Base-by-base conservation (phyloP, 2,797 vertebrate species). In the Molossus alvarezi region DNA sequence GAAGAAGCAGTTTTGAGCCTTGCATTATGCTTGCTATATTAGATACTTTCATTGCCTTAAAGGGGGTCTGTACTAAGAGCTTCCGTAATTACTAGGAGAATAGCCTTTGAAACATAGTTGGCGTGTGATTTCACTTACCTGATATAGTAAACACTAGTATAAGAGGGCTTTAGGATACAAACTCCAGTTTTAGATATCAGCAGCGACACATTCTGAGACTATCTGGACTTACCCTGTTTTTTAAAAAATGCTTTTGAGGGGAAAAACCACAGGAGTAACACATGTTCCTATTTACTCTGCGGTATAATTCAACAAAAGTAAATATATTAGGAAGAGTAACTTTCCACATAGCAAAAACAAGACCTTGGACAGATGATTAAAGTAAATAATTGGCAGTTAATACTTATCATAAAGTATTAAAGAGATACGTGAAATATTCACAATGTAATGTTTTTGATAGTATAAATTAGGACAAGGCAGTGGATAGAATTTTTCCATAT, bases 91-190 rank as follows among this genome's bases (percentile, higher is more conserved):
- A 69, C 20, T 62, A 0, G 20, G 25, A 25, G 8, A 69, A 45
- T 81, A 81, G 33, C 57, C 55, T 97, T 86, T 90, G 72, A 86
- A 87, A 90, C 15, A 33, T 9, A 88, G 37, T 88, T 77, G 64
- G 1, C 12, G 7, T 89, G 51, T 67, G 94, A 67, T 82, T 88
- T 96, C 37, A 91, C 62, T 97, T 95, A 77, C 93, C 77, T 95
- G 92, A 79, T 57, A 57, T 84, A 97, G 88, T 94, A 96, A 96
- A 97, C 77, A 91, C 90, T 92, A 97, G 90, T 76, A 21, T 77
- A n/a, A 57, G 91, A 95, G 92, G 60, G 94, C 95, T 95, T 90
- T 8, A 1, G 96, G 95, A 97, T 91, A 67, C 12, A 96, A n/a
- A 53, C 88, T 94, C 29, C 62, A 95, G n/a, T 97, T 97, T 97